Conservation (phyloP, 23 tunicate genomes). For the Ascidia mentula region DNA sequence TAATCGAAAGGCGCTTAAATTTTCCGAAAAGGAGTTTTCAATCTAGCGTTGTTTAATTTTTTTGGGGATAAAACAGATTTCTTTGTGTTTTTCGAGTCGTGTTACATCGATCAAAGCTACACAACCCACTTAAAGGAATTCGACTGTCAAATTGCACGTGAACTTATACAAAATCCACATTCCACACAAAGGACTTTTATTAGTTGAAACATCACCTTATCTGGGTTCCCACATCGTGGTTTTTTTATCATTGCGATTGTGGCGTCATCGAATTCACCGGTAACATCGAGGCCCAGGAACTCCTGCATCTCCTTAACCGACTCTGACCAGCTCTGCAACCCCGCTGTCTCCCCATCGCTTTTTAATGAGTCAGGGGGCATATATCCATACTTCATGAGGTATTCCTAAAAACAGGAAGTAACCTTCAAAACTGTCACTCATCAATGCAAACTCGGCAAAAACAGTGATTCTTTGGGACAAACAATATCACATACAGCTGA, state of each 20-base stretch:
- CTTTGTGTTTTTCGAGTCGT: too few species aligned
- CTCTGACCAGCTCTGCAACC: slow-evolving; percentile 34
- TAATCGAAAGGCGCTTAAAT: too few species aligned
- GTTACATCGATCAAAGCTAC: too few species aligned
- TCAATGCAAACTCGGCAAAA: too few species aligned
- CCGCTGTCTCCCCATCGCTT: slow-evolving; percentile 25
- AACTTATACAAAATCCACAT: too few species aligned
- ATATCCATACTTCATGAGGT: slow-evolving; percentile 76
- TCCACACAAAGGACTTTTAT: too few species aligned
- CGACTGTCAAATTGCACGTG: too few species aligned
- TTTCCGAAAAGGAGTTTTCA: too few species aligned
- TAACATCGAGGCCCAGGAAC: slow-evolving; percentile 49
- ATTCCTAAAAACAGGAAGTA: slow-evolving; percentile 27
- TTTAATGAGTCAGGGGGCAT: slow-evolving; percentile 41
- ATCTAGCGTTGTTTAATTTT: too few species aligned
- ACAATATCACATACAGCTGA: background rate
- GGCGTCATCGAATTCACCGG: slow-evolving; percentile 61
- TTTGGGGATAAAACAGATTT: too few species aligned
- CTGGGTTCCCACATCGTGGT: slow-evolving; percentile 86
- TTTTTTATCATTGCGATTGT: slow-evolving; percentile 64
- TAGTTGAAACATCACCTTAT: slow-evolving; percentile 18
- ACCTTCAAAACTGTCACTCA: background rate
- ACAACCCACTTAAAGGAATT: too few species aligned
- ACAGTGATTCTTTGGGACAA: too few species aligned
- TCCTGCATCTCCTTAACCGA: slow-evolving; percentile 57